A percentile compares a stretch with the other conserved stretches of the same genome.
Conservation (phyloP, 2,888 invertebrate genomes). For the Nesidiocoris tenuis region DNA sequence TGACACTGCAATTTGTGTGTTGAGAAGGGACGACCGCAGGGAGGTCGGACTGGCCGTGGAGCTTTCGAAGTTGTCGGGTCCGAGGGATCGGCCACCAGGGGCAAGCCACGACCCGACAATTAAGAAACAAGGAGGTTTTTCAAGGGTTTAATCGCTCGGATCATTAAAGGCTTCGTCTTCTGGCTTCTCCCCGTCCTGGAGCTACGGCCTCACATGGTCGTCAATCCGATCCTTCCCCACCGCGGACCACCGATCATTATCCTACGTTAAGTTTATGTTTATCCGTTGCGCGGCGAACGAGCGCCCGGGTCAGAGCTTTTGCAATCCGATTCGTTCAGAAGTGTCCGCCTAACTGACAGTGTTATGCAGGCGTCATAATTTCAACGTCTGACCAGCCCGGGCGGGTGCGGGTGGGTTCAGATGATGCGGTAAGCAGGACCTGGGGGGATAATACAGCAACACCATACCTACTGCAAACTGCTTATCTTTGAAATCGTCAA, state of each 20-base stretch:
- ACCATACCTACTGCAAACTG: no score
- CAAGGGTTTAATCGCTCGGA: slow-evolving; percentile 31
- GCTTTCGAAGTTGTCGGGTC: not conserved
- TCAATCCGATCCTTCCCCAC: not conserved
- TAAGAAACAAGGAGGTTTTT: slow-evolving; percentile 40
- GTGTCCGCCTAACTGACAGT: not conserved
- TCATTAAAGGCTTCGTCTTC: slow-evolving; percentile 18
- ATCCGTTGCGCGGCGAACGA: not conserved
- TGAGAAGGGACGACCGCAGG: not conserved
- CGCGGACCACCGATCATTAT: not conserved
- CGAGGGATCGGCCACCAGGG: slow-evolving; percentile 18
- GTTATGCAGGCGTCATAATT: not conserved
- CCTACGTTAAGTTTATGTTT: not conserved
- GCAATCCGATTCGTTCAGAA: not conserved
- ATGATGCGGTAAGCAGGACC: no score
- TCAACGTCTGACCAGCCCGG: not conserved
- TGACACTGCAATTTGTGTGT: slow-evolving; percentile 48
- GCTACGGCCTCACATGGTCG: not conserved
- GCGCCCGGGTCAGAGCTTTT: not conserved
- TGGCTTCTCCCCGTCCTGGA: not conserved
- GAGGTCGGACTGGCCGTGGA: not conserved
- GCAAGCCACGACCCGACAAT: slow-evolving; percentile 42
- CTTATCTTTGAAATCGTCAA: no score
- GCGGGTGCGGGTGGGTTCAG: no score
- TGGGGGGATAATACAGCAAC: no score